Evolutionary conservation across 2,113 vertebrate genomes (phyloP), one percentile per base, ranked within the genome.

Genomic region (Tricholaema leucomelas): DNA sequence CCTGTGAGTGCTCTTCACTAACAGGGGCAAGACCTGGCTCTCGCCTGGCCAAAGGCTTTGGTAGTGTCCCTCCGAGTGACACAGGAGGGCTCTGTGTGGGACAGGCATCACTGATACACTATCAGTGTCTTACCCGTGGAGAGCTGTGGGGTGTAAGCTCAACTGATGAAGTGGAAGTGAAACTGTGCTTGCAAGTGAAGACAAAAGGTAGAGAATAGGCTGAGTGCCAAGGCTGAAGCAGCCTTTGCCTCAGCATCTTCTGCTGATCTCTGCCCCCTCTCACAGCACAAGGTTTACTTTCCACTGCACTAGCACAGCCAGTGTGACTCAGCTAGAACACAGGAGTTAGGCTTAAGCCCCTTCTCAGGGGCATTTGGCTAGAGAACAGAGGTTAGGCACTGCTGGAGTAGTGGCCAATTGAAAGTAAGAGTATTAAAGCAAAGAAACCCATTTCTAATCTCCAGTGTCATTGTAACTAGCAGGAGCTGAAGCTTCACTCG

Each of bases 1-100:
- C 46, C 88, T 35, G 59, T n/a, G 85, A 93, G 63, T 55, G 73
- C 67, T 90, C 6, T 87, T 93, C 77, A 67, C 88, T 83, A 70
- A 76, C 2, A 44, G 1, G 1, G 58, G 87, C 93, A 85, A 75
- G 83, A 70, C 3, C 0, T 21, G 73, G 72, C 4, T 1, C 81
- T 77, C 48, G 11, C 35, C 79, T 3, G 0, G 24, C 79, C 46
- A 40, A 52, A 73, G 88, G 77, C 87, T 82, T 90, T 83, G 78
- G 87, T 85, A 84, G 65, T 60, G 66, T 88, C 78, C 82, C 69
- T 94, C 79, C 79, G 64, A 61, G 63, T 70, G 72, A 85, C 35
- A 83, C 33, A 91, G 89, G 87, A 54, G 65, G 61, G 82, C 58
- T 89, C 85, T 89, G 67, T 89, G 12, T 71, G 74, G 74, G 35